phyloP scores from a whole-genome alignment of 2,797 vertebrate species.

The Pangasius mekongensis region DNA sequence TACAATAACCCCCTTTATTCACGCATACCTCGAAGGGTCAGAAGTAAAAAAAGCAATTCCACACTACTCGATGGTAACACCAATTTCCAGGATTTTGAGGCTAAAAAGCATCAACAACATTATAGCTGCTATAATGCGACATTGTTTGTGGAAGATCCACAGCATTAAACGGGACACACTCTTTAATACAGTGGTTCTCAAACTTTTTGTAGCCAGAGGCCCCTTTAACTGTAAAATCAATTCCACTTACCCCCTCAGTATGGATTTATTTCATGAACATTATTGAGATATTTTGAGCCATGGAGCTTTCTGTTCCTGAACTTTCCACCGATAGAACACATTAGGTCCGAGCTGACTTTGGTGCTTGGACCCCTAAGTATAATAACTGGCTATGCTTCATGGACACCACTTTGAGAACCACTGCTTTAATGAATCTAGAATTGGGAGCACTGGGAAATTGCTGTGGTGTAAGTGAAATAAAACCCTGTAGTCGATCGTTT shows the following conservation, averaged over 20 bases:
- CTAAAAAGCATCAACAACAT: background rate
- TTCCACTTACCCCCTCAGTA: background rate
- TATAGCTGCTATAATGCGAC: background rate
- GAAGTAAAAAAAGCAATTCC: conserved; percentile 5
- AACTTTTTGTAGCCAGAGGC: background rate
- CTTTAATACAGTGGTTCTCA: background rate
- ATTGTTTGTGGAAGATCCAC: background rate
- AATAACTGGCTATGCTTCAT: background rate
- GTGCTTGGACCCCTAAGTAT: background rate
- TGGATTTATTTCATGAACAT: background rate
- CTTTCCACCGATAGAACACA: background rate
- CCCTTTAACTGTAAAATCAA: background rate
- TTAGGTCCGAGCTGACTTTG: background rate
- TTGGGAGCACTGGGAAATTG: background rate
- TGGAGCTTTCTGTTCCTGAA: background rate
- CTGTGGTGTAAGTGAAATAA: background rate
- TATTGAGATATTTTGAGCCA: background rate
- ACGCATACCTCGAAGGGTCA: background rate
- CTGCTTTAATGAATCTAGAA: background rate
- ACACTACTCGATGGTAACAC: background rate
- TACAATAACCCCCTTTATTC: conserved; percentile 1
- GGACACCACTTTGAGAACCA: background rate
- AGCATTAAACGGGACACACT: background rate
- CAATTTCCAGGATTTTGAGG: background rate
- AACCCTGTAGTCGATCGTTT: background rate